phyloP scores from a whole-genome alignment of 92 coral and sea anemone genomes.

The Hydrozoanthus gracilis region DNA sequence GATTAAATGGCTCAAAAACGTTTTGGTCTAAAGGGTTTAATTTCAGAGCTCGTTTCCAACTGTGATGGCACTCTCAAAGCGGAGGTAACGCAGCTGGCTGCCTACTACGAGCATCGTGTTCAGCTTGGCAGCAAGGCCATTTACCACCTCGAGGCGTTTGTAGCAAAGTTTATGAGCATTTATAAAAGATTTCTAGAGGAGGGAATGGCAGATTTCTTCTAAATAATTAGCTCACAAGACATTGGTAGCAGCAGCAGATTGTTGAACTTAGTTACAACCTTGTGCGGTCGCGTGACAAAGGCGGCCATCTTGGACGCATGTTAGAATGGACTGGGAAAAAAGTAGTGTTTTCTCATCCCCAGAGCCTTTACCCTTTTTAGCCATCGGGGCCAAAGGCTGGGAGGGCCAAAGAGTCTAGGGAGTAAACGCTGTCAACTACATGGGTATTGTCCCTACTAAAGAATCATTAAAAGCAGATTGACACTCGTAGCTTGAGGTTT shows the following conservation, averaged over 20 bases:
- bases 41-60: constrained; percentile 84
- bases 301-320: too few species aligned
- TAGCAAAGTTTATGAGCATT: constrained; percentile 97
- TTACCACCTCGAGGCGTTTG: constrained; percentile 96
- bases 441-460: too few species aligned
- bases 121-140: constrained; percentile 95
- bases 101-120: constrained; percentile 93
- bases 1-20: background rate
- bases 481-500: too few species aligned
- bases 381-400: too few species aligned
- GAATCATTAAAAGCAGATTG: too few species aligned
- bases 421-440: too few species aligned
- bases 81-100: constrained; percentile 93
- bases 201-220: constrained; percentile 97
- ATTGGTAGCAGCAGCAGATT: background rate
- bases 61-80: constrained; percentile 97
- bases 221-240: background rate
- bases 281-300: too few species aligned
- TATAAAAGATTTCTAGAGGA: constrained; percentile 97
- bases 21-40: constrained; percentile 70
- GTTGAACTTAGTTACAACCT: background rate
- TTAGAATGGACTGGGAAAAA: too few species aligned
- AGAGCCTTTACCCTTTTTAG: too few species aligned
- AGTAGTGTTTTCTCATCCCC: too few species aligned
- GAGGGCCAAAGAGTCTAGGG: too few species aligned